phyloP scores from a whole-genome alignment of 2,797 vertebrate genomes.

The Ptychobarbus kaznakovi region DNA sequence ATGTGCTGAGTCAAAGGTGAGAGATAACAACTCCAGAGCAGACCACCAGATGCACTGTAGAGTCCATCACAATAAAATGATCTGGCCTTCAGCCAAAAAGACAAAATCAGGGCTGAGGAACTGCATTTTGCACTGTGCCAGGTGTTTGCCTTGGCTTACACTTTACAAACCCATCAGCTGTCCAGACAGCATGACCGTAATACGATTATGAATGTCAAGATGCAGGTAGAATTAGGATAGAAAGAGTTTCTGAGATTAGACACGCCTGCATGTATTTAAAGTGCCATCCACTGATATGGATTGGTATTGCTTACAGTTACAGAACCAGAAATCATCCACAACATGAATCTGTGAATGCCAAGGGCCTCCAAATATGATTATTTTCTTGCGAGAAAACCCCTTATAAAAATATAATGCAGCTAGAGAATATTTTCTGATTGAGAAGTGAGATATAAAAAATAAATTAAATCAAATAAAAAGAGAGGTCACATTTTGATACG shows the following conservation, averaged over 20 bases:
- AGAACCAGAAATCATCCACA: background rate
- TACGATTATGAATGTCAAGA: slow-evolving; percentile 6
- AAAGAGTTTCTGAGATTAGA: slow-evolving; percentile 7
- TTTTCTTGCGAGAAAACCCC: background rate
- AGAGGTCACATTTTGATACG: background rate
- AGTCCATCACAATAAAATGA: slow-evolving; percentile 40
- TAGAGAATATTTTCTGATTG: background rate
- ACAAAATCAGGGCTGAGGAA: slow-evolving; percentile 15
- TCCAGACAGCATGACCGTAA: slow-evolving; percentile 4
- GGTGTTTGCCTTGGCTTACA: slow-evolving; percentile 54
- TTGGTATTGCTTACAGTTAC: slow-evolving; percentile 22
- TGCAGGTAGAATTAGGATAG: background rate
- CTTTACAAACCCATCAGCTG: slow-evolving; percentile 12
- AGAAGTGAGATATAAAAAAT: background rate
- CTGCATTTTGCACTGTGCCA: slow-evolving; percentile 38
- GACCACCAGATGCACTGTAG: slow-evolving; percentile 10
- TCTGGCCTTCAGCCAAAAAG: slow-evolving; percentile 45
- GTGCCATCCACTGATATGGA: slow-evolving; percentile 43
- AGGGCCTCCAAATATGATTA: background rate
- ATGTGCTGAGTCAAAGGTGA: slow-evolving; percentile 34
- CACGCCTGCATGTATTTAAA: slow-evolving; percentile 30
- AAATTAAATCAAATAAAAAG: background rate
- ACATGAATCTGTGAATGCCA: background rate
- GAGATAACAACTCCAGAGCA: slow-evolving; percentile 21
- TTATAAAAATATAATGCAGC: background rate